Percentiles rank a stretch among this genome's conserved stretches.
phyloP scores from a whole-genome alignment of 2,888 invertebrate species.

The Nudaria mundana region DNA sequence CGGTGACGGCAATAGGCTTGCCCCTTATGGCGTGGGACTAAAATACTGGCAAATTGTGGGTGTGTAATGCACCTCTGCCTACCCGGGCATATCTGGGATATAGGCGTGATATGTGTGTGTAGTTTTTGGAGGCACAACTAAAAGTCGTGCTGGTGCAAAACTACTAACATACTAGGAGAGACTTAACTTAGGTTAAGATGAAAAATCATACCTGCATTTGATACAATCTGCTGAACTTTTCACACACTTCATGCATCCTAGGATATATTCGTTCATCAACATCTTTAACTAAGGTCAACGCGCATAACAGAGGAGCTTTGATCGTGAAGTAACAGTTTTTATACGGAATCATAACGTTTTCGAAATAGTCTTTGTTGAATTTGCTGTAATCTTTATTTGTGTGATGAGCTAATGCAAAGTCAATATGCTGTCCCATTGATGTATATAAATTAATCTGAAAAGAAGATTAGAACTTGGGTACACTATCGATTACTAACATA shows the following conservation, averaged over 20 bases:
- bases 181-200: too few species aligned
- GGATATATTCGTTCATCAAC: conserved; percentile 84
- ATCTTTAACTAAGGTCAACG: conserved; percentile 89
- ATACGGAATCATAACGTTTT: conserved; percentile 89
- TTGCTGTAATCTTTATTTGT: conserved; percentile 53
- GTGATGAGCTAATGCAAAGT: conserved; percentile 83
- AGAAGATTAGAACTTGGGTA: too few species aligned
- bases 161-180: too few species aligned
- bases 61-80: too few species aligned
- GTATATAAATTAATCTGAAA: conserved; percentile 78
- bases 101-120: too few species aligned
- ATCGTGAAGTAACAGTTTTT: conserved; percentile 96
- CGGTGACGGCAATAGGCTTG: too few species aligned
- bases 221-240: conserved; percentile 94
- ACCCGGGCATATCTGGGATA: too few species aligned
- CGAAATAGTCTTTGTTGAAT: conserved; percentile 91
- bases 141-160: too few species aligned
- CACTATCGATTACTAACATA: too few species aligned
- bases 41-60: too few species aligned
- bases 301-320: conserved; percentile 91
- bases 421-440: conserved; percentile 89
- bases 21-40: too few species aligned
- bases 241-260: conserved; percentile 88
- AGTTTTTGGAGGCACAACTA: too few species aligned
- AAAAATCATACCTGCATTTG: conserved; percentile 91